Evolutionary conservation across 2,113 vertebrate species (phyloP).

Genomic region (Saguinus imperator): DNA sequence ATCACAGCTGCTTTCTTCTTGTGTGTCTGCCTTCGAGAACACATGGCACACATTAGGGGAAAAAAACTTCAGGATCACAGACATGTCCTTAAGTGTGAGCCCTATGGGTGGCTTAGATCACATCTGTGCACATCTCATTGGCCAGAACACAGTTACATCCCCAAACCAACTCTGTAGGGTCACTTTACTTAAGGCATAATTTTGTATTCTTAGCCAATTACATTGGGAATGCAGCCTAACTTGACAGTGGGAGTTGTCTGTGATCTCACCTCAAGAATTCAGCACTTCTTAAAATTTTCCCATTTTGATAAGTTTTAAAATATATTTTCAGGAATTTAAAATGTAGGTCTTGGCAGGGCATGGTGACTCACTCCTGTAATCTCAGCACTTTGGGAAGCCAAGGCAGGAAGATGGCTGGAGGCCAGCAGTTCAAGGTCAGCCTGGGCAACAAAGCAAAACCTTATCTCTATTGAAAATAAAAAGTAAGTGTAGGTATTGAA

Average conservation of each 20-base stretch:
- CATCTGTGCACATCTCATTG: not conserved
- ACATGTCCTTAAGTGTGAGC: not conserved
- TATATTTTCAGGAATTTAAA: not conserved
- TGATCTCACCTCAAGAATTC: not conserved
- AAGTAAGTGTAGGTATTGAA: not conserved
- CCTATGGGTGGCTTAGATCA: not conserved
- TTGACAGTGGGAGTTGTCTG: not conserved
- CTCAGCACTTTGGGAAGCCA: no score
- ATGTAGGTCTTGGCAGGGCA: not conserved
- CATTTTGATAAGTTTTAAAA: not conserved
- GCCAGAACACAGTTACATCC: not conserved
- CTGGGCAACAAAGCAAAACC: no score
- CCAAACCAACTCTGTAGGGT: not conserved
- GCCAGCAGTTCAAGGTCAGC: no score
- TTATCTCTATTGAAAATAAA: no score
- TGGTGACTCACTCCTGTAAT: no score
- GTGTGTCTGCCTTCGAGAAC: not conserved
- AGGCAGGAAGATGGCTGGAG: no score
- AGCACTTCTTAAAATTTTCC: not conserved
- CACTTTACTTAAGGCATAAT: not conserved
- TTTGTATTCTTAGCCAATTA: not conserved
- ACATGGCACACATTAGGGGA: not conserved
- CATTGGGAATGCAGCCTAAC: not conserved
- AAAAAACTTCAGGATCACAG: not conserved
- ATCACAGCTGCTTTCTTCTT: not conserved